Evolutionary conservation across 2,888 invertebrate genomes (phyloP).

Genomic region (Periphyllus acericola): DNA sequence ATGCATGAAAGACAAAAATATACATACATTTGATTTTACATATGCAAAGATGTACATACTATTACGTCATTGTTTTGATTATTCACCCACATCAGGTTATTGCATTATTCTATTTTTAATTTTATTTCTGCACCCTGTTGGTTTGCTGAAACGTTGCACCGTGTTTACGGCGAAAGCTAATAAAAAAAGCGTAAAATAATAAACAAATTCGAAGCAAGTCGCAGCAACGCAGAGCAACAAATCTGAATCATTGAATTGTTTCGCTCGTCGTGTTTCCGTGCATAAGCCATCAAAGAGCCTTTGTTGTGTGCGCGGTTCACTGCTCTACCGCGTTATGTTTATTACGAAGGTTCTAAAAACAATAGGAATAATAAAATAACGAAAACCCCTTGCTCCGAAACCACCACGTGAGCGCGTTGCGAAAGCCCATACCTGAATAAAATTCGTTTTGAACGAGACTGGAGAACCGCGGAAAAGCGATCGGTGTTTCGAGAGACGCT

Average conservation of each 20-base stretch:
- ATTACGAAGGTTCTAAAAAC: slow-evolving; percentile 5
- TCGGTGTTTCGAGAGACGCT: no score
- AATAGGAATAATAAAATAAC: background rate
- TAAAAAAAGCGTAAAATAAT: background rate
- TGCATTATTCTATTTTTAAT: no score
- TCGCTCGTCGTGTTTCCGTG: slow-evolving; percentile 3
- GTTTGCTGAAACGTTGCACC: no score
- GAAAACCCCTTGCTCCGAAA: background rate
- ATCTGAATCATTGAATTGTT: slow-evolving; percentile 23
- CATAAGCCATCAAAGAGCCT: slow-evolving; percentile 37
- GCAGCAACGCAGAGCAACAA: slow-evolving; percentile 1
- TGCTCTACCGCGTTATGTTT: slow-evolving; percentile 15
- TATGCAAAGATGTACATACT: no score
- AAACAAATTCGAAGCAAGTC: background rate
- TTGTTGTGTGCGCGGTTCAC: slow-evolving; percentile 11
- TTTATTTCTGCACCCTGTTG: no score
- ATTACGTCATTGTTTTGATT: no score
- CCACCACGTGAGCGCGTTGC: background rate
- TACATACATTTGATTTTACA: no score
- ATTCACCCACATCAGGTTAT: no score
- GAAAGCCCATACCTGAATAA: background rate
- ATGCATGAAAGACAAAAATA: no score
- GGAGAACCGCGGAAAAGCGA: no score
- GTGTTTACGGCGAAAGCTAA: background rate
- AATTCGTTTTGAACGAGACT: background rate